Conservation (phyloP, 2,797 vertebrate species). For the Smutsia gigantea region DNA sequence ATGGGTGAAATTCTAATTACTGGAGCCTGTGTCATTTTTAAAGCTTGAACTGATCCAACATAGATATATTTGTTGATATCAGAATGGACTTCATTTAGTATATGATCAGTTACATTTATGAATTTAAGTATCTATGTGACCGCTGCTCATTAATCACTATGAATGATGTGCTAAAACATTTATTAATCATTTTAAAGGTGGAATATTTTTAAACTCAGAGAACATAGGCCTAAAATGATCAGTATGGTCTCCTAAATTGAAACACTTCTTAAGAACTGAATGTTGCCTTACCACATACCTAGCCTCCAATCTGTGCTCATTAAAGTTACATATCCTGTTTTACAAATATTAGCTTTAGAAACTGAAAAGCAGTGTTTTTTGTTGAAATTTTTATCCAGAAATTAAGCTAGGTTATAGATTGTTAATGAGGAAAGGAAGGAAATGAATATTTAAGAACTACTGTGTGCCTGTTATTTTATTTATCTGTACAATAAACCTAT, state of each 20-base stretch:
- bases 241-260: background rate
- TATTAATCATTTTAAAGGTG: background rate
- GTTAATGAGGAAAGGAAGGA: background rate
- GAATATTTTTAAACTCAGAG: slow-evolving; percentile 28
- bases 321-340: slow-evolving; percentile 46
- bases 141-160: background rate
- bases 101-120: background rate
- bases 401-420: slow-evolving; percentile 39
- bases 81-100: background rate
- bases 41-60: background rate
- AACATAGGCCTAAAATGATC: background rate
- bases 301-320: background rate
- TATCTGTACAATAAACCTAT: background rate
- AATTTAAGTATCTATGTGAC: background rate
- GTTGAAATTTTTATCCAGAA: slow-evolving; percentile 33
- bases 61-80: background rate
- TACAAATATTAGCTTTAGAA: background rate
- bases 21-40: background rate
- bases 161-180: background rate
- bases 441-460: background rate
- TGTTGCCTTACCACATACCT: background rate
- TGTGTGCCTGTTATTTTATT: background rate
- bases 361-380: slow-evolving; percentile 18
- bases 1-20: background rate
- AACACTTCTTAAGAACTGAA: background rate